A percentile compares a stretch with the other conserved stretches of the same genome.
phyloP scores from a whole-genome alignment of 1,140 invertebrate genomes.

The Brachionus manjavacas region DNA sequence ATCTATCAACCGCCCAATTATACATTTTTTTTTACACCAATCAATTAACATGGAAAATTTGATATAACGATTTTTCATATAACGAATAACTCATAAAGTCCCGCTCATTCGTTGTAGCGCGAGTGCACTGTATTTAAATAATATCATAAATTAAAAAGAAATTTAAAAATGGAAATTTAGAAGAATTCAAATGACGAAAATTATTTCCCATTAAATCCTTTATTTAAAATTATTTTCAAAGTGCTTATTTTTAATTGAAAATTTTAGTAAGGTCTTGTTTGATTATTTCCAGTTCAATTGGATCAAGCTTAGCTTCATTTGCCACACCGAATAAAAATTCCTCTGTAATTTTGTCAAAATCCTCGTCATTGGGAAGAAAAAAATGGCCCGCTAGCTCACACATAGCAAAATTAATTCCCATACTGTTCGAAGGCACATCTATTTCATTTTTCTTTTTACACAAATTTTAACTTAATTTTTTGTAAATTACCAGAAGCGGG shows the following conservation, averaged over 20 bases:
- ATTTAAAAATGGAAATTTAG: not conserved
- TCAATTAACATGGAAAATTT: too few species aligned
- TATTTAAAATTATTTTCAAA: not conserved
- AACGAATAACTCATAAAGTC: too few species aligned
- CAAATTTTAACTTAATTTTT: not conserved
- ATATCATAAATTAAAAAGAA: too few species aligned
- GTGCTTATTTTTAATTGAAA: not conserved
- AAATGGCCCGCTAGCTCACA: slow-evolving; percentile 31
- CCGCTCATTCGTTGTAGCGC: too few species aligned
- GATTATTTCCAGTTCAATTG: not conserved
- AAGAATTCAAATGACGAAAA: not conserved
- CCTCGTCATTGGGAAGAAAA: not conserved
- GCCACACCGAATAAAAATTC: not conserved
- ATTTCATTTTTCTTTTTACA: not conserved
- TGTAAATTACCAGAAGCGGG: not conserved
- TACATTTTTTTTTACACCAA: too few species aligned
- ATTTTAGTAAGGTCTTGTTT: not conserved
- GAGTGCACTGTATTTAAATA: too few species aligned
- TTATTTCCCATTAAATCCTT: too few species aligned
- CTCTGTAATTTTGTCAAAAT: not conserved
- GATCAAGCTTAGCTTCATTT: not conserved
- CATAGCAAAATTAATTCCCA: slow-evolving; percentile 20
- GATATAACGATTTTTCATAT: too few species aligned
- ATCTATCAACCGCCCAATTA: too few species aligned
- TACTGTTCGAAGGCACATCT: not conserved